Evolutionary conservation across 2,113 vertebrate species (phyloP).

Genomic region (Panthera uncia): DNA sequence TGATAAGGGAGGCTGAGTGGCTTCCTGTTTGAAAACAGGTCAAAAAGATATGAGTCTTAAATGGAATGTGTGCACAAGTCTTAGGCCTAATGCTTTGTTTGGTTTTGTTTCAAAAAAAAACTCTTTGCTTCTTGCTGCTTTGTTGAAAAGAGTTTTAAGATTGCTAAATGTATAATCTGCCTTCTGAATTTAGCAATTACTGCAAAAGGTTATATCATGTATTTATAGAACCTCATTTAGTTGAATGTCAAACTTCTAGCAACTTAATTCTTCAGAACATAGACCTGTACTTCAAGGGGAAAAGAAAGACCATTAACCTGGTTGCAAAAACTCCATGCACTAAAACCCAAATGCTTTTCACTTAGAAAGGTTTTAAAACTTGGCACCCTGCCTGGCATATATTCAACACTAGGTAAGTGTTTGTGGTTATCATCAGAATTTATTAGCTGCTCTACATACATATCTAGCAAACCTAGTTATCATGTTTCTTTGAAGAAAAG

Average conservation of each 20-base stretch:
- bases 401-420: neutral
- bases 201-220: neutral
- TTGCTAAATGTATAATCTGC: neutral
- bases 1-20: conserved; percentile 20
- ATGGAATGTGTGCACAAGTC: neutral
- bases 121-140: neutral
- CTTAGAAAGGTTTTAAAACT: neutral
- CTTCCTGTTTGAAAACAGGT: conserved; percentile 56
- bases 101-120: neutral
- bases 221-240: neutral
- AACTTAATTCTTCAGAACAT: neutral
- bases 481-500: neutral
- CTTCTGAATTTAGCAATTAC: neutral
- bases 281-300: neutral
- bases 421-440: neutral
- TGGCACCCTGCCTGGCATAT: neutral
- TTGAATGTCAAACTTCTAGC: neutral
- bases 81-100: neutral
- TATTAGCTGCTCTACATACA: neutral
- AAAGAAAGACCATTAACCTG: neutral
- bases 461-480: neutral
- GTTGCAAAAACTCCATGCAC: neutral
- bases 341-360: neutral
- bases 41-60: conserved; percentile 52
- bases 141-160: neutral